phyloP scores from a whole-genome alignment of 2,113 vertebrate genomes.

The Notechis scutatus region DNA sequence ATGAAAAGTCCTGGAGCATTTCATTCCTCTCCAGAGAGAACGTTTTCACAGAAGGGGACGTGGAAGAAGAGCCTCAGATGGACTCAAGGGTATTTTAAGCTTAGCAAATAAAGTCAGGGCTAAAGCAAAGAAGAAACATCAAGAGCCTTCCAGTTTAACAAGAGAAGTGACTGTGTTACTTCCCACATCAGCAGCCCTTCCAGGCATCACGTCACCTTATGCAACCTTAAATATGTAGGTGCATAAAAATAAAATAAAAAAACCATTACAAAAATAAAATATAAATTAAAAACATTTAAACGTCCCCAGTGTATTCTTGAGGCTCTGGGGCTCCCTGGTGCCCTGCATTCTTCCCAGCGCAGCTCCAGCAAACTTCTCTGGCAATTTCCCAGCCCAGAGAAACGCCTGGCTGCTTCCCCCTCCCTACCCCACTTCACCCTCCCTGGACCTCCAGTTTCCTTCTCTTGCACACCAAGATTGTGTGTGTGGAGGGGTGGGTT shows the following conservation, averaged over 20 bases:
- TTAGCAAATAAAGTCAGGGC: background rate
- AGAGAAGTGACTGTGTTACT: background rate
- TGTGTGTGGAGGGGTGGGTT: background rate
- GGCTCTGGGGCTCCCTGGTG: background rate
- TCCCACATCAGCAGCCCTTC: background rate
- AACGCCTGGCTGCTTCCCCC: background rate
- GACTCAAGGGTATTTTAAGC: background rate
- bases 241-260: background rate
- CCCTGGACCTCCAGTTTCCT: background rate
- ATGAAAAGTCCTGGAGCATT: background rate
- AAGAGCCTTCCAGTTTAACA: background rate
- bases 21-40: background rate
- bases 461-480: background rate
- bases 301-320: background rate
- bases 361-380: background rate
- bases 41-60: background rate
- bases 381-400: background rate
- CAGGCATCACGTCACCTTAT: background rate
- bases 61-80: background rate
- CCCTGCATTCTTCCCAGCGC: background rate
- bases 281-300: background rate
- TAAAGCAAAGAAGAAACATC: background rate
- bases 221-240: background rate
- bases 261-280: background rate
- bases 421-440: background rate